Conservation (phyloP, 2,888 invertebrate genomes). For the Ceratothoa steindachneri region DNA sequence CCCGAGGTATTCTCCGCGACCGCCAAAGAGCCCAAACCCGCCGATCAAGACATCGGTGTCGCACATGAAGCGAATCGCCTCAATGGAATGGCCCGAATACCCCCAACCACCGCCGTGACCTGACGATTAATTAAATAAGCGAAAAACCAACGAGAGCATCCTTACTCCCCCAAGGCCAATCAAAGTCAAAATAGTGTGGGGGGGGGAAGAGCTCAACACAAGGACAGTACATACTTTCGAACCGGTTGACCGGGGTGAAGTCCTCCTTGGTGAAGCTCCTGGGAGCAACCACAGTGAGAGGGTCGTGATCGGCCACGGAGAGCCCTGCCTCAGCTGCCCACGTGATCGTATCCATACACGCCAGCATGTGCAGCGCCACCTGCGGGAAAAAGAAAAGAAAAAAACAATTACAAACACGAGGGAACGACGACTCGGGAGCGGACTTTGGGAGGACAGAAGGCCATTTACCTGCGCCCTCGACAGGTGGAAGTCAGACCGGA, state of each 20-base stretch:
- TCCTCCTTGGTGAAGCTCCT: conserved; percentile 73
- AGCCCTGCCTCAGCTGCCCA: conserved; percentile 42
- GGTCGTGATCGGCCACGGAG: conserved; percentile 41
- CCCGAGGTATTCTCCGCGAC: conserved; percentile 92
- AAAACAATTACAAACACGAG: too few species aligned
- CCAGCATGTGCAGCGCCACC: conserved; percentile 82
- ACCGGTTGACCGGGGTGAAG: conserved; percentile 76
- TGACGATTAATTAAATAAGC: conserved; percentile 50
- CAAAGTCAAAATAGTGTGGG: too few species aligned
- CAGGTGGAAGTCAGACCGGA: conserved; percentile 49
- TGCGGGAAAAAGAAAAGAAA: conserved; percentile 70
- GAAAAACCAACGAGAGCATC: not conserved
- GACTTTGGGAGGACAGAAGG: not conserved
- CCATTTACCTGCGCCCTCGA: conserved; percentile 49
- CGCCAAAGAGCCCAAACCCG: conserved; percentile 92
- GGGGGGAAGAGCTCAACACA: too few species aligned
- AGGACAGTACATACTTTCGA: conserved; percentile 65
- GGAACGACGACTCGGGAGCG: not conserved
- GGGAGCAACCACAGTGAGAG: conserved; percentile 48
- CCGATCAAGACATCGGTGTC: conserved; percentile 86
- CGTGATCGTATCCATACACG: conserved; percentile 82
- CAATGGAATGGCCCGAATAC: conserved; percentile 92
- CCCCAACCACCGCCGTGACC: conserved; percentile 96
- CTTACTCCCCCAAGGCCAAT: too few species aligned
- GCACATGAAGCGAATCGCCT: conserved; percentile 89